Conservation (phyloP, 2,113 vertebrate genomes). For the Seriola rivoliana region DNA sequence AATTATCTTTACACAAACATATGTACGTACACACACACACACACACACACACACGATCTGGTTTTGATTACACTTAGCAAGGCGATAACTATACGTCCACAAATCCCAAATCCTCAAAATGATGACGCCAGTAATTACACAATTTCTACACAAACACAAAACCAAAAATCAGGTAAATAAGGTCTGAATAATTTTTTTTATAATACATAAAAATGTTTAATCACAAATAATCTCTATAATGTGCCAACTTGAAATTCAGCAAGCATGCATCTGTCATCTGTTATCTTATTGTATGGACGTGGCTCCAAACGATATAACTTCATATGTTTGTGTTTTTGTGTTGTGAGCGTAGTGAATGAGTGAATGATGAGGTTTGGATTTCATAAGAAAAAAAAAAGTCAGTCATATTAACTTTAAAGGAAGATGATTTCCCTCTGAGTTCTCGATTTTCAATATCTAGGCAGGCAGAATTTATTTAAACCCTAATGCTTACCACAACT, state of each 20-base stretch:
- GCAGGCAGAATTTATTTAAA: background rate
- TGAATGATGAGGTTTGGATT: slow-evolving; percentile 66
- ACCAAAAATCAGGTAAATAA: background rate
- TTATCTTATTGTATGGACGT: slow-evolving; percentile 45
- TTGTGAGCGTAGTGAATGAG: slow-evolving; percentile 59
- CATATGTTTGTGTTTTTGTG: slow-evolving; percentile 31
- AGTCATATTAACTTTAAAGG: no score
- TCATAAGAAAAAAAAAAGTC: background rate
- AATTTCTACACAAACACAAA: background rate
- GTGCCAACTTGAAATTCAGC: slow-evolving; percentile 8
- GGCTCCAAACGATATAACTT: slow-evolving; percentile 39
- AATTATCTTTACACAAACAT: slow-evolving; percentile 30
- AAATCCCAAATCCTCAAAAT: slow-evolving; percentile 31
- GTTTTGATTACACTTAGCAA: slow-evolving; percentile 39
- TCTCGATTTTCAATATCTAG: no score
- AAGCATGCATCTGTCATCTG: slow-evolving; percentile 47
- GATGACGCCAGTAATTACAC: slow-evolving; percentile 16
- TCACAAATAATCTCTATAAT: background rate
- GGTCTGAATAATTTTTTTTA: background rate
- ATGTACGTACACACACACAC: background rate
- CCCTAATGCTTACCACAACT: background rate
- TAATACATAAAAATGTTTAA: background rate
- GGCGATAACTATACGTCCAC: slow-evolving; percentile 8
- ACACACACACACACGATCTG: slow-evolving; percentile 24
- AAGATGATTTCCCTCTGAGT: no score